Conservation (phyloP, 2,888 invertebrate species). For the Orthosia incerta region DNA sequence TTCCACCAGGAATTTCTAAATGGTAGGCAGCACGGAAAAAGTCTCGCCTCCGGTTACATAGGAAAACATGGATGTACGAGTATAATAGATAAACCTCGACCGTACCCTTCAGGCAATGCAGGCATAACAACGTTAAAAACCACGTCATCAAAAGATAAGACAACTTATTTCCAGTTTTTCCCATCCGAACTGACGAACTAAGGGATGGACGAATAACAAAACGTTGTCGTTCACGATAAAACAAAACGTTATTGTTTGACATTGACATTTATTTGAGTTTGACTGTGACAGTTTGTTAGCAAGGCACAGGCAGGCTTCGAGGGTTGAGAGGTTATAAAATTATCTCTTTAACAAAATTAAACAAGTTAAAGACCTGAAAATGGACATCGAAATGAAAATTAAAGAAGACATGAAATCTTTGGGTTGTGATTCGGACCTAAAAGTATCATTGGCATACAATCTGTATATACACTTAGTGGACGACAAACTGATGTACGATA, state of each 20-base stretch:
- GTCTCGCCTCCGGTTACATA: no score
- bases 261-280: slow-evolving; percentile 14
- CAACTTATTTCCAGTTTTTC: no score
- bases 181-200: not conserved
- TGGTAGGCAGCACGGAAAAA: no score
- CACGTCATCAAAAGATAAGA: no score
- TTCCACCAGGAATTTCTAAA: no score
- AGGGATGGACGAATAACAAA: not conserved
- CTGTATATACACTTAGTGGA: slow-evolving; percentile 87
- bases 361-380: slow-evolving; percentile 60
- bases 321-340: slow-evolving; percentile 27
- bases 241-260: slow-evolving; percentile 23
- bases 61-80: no score
- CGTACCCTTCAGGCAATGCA: no score
- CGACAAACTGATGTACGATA: slow-evolving; percentile 88
- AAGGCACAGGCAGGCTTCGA: not conserved
- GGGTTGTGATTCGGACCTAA: slow-evolving; percentile 83
- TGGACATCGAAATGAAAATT: slow-evolving; percentile 86
- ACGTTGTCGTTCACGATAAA: not conserved
- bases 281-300: slow-evolving; percentile 31
- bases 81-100: no score
- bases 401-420: slow-evolving; percentile 86
- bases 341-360: slow-evolving; percentile 15
- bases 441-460: slow-evolving; percentile 84
- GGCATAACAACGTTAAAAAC: no score